Conservation (phyloP, 2,888 invertebrate genomes). For the Abrostola triplasia region DNA sequence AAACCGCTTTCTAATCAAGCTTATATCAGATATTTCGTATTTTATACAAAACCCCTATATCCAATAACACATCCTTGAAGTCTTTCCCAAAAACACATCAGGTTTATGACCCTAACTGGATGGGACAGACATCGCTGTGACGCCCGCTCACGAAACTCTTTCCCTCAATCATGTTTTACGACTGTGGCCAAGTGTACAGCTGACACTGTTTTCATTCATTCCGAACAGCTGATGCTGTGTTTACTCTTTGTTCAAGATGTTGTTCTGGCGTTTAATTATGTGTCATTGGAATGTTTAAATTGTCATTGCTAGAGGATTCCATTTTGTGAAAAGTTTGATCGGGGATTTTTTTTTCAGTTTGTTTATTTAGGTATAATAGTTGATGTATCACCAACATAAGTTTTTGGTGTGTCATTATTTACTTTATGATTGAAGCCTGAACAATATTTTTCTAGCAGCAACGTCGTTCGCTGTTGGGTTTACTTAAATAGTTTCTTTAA, state of each 20-base stretch:
- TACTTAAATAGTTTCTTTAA: too few species aligned
- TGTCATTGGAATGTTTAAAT: constrained; percentile 8
- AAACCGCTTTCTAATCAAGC: too few species aligned
- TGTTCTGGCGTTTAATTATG: neutral
- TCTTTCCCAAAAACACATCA: constrained; percentile 32
- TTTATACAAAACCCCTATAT: neutral
- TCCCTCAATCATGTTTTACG: constrained; percentile 55
- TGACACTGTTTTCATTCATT: constrained; percentile 34
- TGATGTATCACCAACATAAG: neutral
- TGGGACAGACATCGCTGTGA: constrained; percentile 23
- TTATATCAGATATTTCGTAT: neutral
- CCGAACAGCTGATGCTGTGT: constrained; percentile 25
- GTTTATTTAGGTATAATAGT: neutral
- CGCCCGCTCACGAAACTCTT: constrained; percentile 34
- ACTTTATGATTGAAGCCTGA: too few species aligned
- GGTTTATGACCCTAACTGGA: constrained; percentile 16
- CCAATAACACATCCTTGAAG: constrained; percentile 7
- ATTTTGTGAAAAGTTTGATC: neutral
- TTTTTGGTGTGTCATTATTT: too few species aligned
- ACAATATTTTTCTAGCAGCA: too few species aligned
- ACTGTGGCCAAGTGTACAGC: constrained; percentile 30
- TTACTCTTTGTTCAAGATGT: constrained; percentile 4
- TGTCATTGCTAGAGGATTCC: neutral
- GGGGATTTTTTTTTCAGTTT: neutral
- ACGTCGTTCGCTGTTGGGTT: too few species aligned